These are phyloP conservation scores for Siniperca chuatsi DNA, from an alignment of 2,113 vertebrate species.

Conservation along the genomic window DNA sequence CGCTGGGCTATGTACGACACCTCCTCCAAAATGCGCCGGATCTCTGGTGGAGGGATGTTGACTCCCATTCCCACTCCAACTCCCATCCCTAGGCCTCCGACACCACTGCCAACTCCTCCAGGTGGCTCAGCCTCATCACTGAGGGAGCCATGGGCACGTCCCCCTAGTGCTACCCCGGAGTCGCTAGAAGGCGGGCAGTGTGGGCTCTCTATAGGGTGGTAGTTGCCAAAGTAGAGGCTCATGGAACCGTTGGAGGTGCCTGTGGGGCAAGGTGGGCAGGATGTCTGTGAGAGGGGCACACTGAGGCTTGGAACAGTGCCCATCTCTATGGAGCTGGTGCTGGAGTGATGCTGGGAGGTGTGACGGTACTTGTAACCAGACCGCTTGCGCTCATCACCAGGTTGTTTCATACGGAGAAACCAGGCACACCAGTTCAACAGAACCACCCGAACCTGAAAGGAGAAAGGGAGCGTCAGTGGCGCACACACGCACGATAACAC, in stretches of 20 bases:
- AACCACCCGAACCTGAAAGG: slow-evolving; percentile 90
- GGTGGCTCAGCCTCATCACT: slow-evolving; percentile 77
- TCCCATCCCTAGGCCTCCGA: slow-evolving; percentile 57
- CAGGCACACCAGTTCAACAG: slow-evolving; percentile 98
- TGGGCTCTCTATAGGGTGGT: slow-evolving; percentile 87
- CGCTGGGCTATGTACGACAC: slow-evolving; percentile 92
- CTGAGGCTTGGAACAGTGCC: slow-evolving; percentile 65
- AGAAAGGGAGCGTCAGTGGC: background rate
- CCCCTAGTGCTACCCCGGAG: slow-evolving; percentile 89
- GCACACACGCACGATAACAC: background rate
- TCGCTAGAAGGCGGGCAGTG: slow-evolving; percentile 90
- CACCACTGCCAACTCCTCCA: slow-evolving; percentile 68
- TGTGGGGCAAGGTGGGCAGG: slow-evolving; percentile 76
- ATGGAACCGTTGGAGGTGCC: slow-evolving; percentile 89
- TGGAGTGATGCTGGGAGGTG: slow-evolving; percentile 86
- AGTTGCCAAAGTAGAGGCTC: slow-evolving; percentile 89
- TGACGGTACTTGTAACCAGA: slow-evolving; percentile 84
- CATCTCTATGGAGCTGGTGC: slow-evolving; percentile 85
- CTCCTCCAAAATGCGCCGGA: slow-evolving; percentile 91
- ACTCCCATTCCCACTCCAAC: slow-evolving; percentile 79
- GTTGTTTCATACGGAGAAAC: slow-evolving; percentile 97
- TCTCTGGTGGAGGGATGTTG: slow-evolving; percentile 78
- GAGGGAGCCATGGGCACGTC: slow-evolving; percentile 61
- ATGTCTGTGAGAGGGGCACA: slow-evolving; percentile 71
- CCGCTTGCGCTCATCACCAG: slow-evolving; percentile 89